Evolutionary conservation across 53 echinoderm and acorn worm genomes (phyloP), one percentile per base, ranked within the genome.

Genomic region (Astropecten irregularis): DNA sequence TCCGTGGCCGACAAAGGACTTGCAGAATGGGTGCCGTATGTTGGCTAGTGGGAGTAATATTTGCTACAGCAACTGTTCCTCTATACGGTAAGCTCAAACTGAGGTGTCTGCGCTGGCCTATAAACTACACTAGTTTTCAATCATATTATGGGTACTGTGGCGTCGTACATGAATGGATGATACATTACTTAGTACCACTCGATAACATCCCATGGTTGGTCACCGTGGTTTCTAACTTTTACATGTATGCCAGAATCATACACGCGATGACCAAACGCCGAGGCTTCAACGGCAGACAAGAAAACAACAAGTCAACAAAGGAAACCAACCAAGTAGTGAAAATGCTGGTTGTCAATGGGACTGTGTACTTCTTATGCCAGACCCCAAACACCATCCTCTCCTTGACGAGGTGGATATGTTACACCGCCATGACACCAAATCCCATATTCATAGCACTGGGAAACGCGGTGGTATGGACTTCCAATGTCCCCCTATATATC

Each of bases 261-360:
- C 71, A 32, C 18, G 30, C 48, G 30, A 25, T 71, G 48, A 48
- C 26, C 71, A 86, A 84, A 64, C 84, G 88, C 15, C 66, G 72
- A 9, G 82, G 58, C 31, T 67, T 56, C 16, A 74, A 72, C 37
- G 59, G 66, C 19, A 58, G 59, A 13, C 61, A 58, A 3, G 68
- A 76, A 21, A 54, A 42, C 42, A 42, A 42, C n/a, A n/a, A n/a
- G n/a, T n/a, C n/a, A n/a, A n/a, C n/a, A n/a, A n/a, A n/a, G n/a
- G n/a, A n/a, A n/a, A n/a, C n/a, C n/a, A 93, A 93, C 65, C 90
- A 91, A 40, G 93, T 93, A 27, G 93, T 77, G 16, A 88, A 68
- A 25, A 90, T 93, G 93, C 58, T 93, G 63, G 66, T 93, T 50
- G 42, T 85, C 31, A 93, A 90, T 50, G 90, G 90, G 5, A 60